A percentile compares a stretch with the other conserved stretches of the same genome.
Conservation (phyloP, 2,797 vertebrate species). For the Hypotaenidia philippensis region DNA sequence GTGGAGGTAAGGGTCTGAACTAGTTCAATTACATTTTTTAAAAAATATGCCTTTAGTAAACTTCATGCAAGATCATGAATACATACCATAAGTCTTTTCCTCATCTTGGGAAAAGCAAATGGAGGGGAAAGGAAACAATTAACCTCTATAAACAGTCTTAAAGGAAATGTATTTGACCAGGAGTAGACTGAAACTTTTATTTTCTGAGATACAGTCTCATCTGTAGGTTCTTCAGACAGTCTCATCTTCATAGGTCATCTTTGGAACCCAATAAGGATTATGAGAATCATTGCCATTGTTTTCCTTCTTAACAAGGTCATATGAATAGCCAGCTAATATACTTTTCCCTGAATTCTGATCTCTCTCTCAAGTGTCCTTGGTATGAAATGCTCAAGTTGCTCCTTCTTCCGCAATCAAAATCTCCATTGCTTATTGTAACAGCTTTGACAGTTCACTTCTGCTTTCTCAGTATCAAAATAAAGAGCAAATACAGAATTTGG, state of each 20-base stretch:
- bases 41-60: conserved; percentile 33
- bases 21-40: conserved; percentile 26
- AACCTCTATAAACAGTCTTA: background rate
- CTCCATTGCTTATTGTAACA: background rate
- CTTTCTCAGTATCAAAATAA: background rate
- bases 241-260: background rate
- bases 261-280: background rate
- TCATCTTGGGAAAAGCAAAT: background rate
- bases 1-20: background rate
- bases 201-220: background rate
- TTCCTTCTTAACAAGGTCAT: background rate
- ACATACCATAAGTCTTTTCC: background rate
- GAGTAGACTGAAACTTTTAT: background rate
- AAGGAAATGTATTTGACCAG: background rate
- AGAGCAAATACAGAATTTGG: background rate
- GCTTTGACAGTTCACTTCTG: background rate
- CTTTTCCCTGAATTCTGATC: background rate
- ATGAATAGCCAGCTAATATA: background rate
- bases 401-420: background rate
- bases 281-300: background rate
- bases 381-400: background rate
- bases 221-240: background rate
- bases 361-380: background rate
- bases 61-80: background rate
- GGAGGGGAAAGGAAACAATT: background rate